Percentiles rank a stretch among this genome's conserved stretches.
Conservation (phyloP, 2,797 vertebrate genomes). For the Sciaenops ocellatus region DNA sequence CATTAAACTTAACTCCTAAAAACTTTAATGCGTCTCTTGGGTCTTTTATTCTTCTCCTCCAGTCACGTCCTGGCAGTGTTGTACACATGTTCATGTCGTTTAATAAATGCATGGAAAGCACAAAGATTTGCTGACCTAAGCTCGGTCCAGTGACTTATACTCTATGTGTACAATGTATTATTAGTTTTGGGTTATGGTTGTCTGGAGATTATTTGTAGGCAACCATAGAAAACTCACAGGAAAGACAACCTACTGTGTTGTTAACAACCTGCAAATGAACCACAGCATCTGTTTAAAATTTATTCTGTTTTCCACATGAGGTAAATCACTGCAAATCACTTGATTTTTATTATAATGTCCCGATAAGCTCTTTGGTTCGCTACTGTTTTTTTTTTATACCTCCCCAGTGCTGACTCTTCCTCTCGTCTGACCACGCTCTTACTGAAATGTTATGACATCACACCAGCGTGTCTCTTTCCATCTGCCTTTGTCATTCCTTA, state of each 20-base stretch:
- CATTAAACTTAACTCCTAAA: conserved; percentile 77
- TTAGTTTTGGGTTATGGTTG: conserved; percentile 28
- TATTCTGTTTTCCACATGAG: conserved; percentile 41
- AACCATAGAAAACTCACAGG: conserved; percentile 30
- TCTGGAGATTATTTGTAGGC: conserved; percentile 47
- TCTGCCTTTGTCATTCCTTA: conserved; percentile 71
- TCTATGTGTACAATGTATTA: conserved; percentile 20
- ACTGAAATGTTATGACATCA: conserved; percentile 62
- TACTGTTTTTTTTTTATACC: conserved; percentile 31
- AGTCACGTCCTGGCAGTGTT: conserved; percentile 1
- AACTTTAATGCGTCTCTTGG: conserved; percentile 53
- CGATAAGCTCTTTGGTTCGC: conserved; percentile 39
- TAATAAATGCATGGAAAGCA: conserved; percentile 39
- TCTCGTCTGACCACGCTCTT: conserved; percentile 25
- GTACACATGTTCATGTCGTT: conserved; percentile 44
- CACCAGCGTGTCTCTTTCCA: conserved; percentile 41
- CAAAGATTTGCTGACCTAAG: conserved; percentile 54
- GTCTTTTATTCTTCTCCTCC: conserved; percentile 47
- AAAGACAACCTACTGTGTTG: conserved; percentile 46
- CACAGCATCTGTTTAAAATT: conserved; percentile 63
- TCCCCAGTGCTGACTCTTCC: conserved; percentile 20
- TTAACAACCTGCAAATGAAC: conserved; percentile 63
- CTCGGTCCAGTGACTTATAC: conserved; percentile 2
- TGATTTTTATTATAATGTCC: conserved; percentile 9
- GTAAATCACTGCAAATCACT: conserved; percentile 47